Percentiles rank a stretch among this genome's conserved stretches.
These are phyloP conservation scores for Athalia cordata DNA, from an alignment of 2,888 invertebrate genomes.

Conservation along the genomic window DNA sequence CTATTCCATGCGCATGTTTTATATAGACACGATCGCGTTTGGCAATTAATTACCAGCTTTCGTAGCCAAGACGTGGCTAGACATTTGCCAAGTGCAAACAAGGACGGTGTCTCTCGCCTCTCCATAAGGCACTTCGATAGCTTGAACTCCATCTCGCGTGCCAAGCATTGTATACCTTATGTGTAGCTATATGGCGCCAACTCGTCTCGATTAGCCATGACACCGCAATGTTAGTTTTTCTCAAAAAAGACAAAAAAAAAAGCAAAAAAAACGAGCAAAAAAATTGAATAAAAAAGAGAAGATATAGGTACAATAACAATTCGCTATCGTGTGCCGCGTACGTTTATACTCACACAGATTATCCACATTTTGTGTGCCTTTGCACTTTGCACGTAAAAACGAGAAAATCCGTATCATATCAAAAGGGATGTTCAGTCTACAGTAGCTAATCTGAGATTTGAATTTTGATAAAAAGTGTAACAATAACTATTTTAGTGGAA, in stretches of 20 bases:
- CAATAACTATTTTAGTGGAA: too few species aligned
- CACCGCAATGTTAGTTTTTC: slow-evolving; percentile 26
- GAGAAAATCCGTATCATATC: too few species aligned
- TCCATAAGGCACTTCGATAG: slow-evolving; percentile 12
- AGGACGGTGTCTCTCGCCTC: slow-evolving; percentile 12
- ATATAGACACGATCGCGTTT: slow-evolving; percentile 23
- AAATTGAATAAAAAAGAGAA: too few species aligned
- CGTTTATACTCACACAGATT: too few species aligned
- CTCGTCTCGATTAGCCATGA: slow-evolving; percentile 30
- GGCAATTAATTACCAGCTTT: slow-evolving; percentile 31
- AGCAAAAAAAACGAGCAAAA: too few species aligned
- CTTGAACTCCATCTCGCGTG: not conserved
- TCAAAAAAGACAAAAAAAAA: slow-evolving; percentile 21
- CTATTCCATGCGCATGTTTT: not conserved
- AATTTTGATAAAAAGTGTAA: too few species aligned
- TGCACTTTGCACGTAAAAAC: too few species aligned
- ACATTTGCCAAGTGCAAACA: slow-evolving; percentile 42
- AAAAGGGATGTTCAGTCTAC: too few species aligned
- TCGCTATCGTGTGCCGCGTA: too few species aligned
- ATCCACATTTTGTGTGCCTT: too few species aligned
- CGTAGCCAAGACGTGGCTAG: not conserved
- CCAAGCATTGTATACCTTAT: not conserved
- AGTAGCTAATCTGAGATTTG: too few species aligned
- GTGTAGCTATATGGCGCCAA: slow-evolving; percentile 7
- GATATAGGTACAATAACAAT: too few species aligned